phyloP scores from a whole-genome alignment of 2,113 vertebrate species.

The Alosa alosa region DNA sequence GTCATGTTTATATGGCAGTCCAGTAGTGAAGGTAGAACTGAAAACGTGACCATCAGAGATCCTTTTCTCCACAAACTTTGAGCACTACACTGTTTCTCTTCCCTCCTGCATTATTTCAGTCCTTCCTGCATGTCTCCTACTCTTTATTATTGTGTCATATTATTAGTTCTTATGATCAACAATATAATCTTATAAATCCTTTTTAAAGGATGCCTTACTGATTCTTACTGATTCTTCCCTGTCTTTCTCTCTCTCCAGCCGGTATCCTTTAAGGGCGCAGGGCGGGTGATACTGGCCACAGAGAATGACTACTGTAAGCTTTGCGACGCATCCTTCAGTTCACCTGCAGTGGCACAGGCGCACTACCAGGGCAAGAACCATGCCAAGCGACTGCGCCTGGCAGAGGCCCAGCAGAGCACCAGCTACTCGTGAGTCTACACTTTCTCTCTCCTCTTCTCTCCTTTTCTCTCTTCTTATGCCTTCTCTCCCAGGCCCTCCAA shows the following conservation, averaged over 20 bases:
- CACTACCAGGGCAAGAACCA: slow-evolving; percentile 98
- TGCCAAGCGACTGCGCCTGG: slow-evolving; percentile 89
- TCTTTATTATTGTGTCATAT: too few species aligned
- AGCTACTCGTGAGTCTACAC: slow-evolving; percentile 80
- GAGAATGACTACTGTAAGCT: slow-evolving; percentile 98
- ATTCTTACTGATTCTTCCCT: too few species aligned
- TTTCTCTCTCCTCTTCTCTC: background rate
- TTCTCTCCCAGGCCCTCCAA: background rate
- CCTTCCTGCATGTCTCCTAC: background rate
- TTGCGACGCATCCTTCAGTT: slow-evolving; percentile 96
- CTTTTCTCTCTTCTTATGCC: background rate
- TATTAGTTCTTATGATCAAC: too few species aligned
- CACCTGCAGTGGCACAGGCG: slow-evolving; percentile 92
- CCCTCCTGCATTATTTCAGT: background rate
- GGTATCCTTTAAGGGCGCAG: slow-evolving; percentile 83
- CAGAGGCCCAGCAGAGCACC: slow-evolving; percentile 85
- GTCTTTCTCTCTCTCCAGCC: slow-evolving; percentile 36
- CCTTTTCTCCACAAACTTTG: background rate
- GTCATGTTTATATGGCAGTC: background rate
- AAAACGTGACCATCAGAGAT: background rate
- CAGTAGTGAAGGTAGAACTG: background rate
- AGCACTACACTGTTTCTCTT: background rate
- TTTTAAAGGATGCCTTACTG: too few species aligned
- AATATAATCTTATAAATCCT: too few species aligned
- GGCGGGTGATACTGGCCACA: slow-evolving; percentile 93